Conservation (phyloP, 1,140 invertebrate genomes). For the Nasonia longicornis region DNA sequence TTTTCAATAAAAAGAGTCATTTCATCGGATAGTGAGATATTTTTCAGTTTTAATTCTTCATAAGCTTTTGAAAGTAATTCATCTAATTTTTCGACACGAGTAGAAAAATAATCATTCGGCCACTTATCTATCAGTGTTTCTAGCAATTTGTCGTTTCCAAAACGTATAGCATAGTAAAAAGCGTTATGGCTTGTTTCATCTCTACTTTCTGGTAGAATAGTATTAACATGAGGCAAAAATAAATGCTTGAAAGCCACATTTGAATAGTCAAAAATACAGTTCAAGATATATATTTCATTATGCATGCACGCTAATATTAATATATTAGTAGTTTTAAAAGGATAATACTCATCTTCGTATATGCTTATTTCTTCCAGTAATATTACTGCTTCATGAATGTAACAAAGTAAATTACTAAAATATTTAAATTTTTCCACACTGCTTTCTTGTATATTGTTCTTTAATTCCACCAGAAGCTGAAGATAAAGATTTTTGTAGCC, state of each 20-base stretch:
- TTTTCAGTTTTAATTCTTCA: constrained; percentile 25
- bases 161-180: constrained; percentile 18
- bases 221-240: too few relatives aligned
- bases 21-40: not conserved
- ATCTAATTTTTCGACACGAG: not conserved
- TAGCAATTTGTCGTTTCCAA: not conserved
- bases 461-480: not conserved
- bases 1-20: constrained; percentile 3
- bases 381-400: not conserved
- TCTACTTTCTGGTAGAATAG: too few relatives aligned
- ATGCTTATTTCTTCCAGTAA: not conserved
- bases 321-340: too few relatives aligned
- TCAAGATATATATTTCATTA: too few relatives aligned
- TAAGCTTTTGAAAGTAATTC: not conserved
- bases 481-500: not conserved
- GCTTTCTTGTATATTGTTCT: not conserved
- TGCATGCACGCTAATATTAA: too few relatives aligned
- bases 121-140: not conserved
- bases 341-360: not conserved
- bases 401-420: not conserved
- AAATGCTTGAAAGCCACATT: too few relatives aligned
- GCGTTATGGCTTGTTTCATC: not conserved
- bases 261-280: too few relatives aligned
- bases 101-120: constrained; percentile 4
- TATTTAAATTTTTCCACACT: not conserved